Evolutionary conservation across 2,113 vertebrate species (phyloP).

Genomic region (Clupea harengus): DNA sequence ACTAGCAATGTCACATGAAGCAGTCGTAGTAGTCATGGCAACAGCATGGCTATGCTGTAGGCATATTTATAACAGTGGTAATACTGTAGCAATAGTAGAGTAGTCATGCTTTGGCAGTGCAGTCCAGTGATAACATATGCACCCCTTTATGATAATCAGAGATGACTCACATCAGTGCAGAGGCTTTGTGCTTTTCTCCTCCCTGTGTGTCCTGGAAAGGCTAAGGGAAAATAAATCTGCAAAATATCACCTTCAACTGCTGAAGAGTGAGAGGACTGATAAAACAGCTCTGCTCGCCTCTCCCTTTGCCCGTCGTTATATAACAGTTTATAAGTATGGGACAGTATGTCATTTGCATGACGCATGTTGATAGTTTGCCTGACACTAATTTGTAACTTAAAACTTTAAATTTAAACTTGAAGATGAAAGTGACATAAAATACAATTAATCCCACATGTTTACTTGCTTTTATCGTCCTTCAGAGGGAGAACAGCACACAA

Average conservation of each 20-base stretch:
- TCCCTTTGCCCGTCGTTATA: not conserved
- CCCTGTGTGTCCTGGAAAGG: not conserved
- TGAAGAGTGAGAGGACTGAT: not conserved
- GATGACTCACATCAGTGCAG: not conserved
- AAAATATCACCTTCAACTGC: not conserved
- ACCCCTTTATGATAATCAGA: not conserved
- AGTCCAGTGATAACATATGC: not conserved
- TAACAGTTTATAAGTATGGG: not conserved
- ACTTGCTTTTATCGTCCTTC: not conserved
- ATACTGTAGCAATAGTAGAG: not conserved
- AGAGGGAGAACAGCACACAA: too few species aligned
- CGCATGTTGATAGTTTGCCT: too few species aligned
- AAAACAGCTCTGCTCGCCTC: not conserved
- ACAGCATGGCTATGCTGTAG: too few species aligned
- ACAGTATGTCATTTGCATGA: not conserved
- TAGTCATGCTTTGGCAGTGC: not conserved
- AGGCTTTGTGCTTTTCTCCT: not conserved
- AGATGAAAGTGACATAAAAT: not conserved
- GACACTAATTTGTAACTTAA: too few species aligned
- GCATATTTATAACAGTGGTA: not conserved
- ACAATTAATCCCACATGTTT: not conserved
- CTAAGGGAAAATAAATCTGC: not conserved
- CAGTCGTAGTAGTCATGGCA: not conserved
- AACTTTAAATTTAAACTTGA: too few species aligned
- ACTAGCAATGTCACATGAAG: not conserved